A percentile compares a stretch with the other conserved stretches of the same genome.
Conservation (phyloP, 2,113 vertebrate genomes). For the Lamprotornis superbus region DNA sequence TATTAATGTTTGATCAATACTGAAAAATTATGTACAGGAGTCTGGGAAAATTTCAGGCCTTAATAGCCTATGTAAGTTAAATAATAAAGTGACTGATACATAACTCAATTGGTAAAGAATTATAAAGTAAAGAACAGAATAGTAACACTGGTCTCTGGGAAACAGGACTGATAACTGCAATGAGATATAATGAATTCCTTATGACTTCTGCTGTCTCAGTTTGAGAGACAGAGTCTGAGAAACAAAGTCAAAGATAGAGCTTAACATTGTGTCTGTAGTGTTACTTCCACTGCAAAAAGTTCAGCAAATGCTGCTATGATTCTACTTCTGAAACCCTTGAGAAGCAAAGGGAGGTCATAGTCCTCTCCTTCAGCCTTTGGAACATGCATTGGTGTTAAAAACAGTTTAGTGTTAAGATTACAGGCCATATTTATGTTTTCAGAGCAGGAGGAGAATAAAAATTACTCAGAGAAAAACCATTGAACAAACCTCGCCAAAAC, state of each 20-base stretch:
- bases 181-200: neutral
- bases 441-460: neutral
- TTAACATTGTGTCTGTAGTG: neutral
- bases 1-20: neutral
- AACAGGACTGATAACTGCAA: neutral
- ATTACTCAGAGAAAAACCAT: neutral
- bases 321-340: neutral
- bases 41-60: neutral
- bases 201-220: neutral
- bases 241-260: neutral
- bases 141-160: neutral
- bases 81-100: neutral
- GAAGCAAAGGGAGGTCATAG: neutral
- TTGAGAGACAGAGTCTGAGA: neutral
- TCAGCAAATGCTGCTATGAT: neutral
- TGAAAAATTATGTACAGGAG: neutral
- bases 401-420: neutral
- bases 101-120: neutral
- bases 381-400: neutral
- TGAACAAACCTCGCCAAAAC: neutral
- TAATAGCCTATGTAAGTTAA: neutral
- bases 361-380: neutral
- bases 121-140: neutral
- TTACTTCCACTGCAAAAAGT: neutral
- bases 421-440: neutral